Base-by-base conservation (phyloP, 1,140 invertebrate genomes). In the Papilio xuthus region DNA sequence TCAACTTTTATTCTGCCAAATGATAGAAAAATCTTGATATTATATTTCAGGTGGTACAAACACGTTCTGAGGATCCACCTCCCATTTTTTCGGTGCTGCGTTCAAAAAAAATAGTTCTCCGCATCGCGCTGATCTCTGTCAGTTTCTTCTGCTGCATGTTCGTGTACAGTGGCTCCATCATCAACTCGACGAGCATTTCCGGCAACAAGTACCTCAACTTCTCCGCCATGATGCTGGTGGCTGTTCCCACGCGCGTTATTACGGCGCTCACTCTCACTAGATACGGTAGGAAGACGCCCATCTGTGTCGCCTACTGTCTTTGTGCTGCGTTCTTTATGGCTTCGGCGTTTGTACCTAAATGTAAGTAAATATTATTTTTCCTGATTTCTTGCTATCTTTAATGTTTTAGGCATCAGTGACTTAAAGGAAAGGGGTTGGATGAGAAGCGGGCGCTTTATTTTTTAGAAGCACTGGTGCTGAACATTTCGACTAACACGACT, bases 131-230 rank as follows among this genome's bases (percentile, higher is more conserved):
- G 15, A 95, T 96, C 63, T 95, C 95, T n/a, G 95, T 96, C 82
- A 96, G 94, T 86, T 97, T 96, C 95, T 93, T 96, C 56, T 96
- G 96, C 50, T 95, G 95, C 84, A 95, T 95, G 3, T 96, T 97
- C 81, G 95, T 97, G 4, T 97, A 97, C 88, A 97, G 97, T 84
- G 97, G 97, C 1, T 89, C 98, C n/a, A 96, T 97, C 12, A 93
- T 96, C 69, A 96, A 96, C 82, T 95, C 96, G 0, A 95, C 95
- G 50, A 95, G 94, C 74, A 92, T 97, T 15, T 95, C 94, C 9
- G 96, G 96, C n/a, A 95, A 96, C 87, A 95, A 95, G 82, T 96
- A 95, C 86, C 75, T 94, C 18, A 95, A 95, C 88, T 95, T 94
- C 85, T 94, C 95, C 12, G 89, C 94, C 6, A 90, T 95, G 77